A percentile compares a stretch with the other conserved stretches of the same genome.
These are phyloP conservation scores for Ypsolopha scabrella DNA, from an alignment of 2,888 invertebrate species.

Conservation along the genomic window DNA sequence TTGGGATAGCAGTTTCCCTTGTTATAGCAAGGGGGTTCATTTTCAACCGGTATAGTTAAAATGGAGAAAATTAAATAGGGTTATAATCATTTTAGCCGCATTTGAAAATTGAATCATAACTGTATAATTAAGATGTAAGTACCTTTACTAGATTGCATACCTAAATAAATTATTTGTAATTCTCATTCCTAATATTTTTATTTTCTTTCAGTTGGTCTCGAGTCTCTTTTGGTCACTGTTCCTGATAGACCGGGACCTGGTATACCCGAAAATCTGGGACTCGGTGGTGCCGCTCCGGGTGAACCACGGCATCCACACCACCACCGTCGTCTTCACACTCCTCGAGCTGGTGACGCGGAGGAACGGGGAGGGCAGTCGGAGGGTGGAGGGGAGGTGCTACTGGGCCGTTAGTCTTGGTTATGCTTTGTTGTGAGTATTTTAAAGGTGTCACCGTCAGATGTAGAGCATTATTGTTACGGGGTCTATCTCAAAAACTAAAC, in stretches of 20 bases:
- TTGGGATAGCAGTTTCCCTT: too few species aligned
- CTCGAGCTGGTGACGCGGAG: not conserved
- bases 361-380: not conserved
- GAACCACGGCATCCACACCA: slow-evolving; percentile 1
- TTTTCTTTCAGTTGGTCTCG: not conserved
- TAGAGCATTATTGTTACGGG: too few species aligned
- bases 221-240: not conserved
- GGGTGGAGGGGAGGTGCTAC: not conserved
- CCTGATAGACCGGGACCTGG: not conserved
- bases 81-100: too few species aligned
- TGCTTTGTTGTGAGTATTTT: not conserved
- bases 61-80: too few species aligned
- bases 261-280: slow-evolving; percentile 1
- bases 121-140: too few species aligned
- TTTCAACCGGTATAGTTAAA: too few species aligned
- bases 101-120: too few species aligned
- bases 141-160: too few species aligned
- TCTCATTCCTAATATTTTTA: not conserved
- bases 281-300: not conserved
- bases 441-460: too few species aligned
- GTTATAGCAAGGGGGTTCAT: too few species aligned
- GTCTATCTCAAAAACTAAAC: too few species aligned
- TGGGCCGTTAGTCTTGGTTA: not conserved
- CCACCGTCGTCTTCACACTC: not conserved
- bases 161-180: not conserved